Evolutionary conservation across 2,888 invertebrate genomes (phyloP).

Genomic region (Kuschelorhynchus macadamiae): DNA sequence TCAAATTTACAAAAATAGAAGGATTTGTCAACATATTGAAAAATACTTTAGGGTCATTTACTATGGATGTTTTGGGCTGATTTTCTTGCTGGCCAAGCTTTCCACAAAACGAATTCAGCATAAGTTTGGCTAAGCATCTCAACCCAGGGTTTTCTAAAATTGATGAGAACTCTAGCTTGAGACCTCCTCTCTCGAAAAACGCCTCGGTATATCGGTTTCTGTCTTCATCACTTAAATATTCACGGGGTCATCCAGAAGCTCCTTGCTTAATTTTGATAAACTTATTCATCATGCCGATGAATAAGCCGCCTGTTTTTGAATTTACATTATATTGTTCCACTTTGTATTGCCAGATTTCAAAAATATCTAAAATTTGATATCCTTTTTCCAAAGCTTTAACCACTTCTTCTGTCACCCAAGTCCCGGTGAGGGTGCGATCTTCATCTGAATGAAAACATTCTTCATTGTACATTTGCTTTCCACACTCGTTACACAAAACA

Average conservation of each 20-base stretch:
- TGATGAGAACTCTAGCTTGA: not conserved
- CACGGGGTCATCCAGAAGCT: no score
- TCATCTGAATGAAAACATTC: conserved; percentile 32
- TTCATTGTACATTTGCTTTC: conserved; percentile 48
- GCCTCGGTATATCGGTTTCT: no score
- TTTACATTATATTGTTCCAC: conserved; percentile 54
- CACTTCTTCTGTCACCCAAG: conserved; percentile 57
- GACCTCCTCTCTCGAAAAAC: no score
- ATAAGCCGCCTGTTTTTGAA: conserved; percentile 6
- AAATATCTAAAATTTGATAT: conserved; percentile 29
- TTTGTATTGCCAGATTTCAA: conserved; percentile 12
- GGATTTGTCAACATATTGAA: conserved; percentile 31
- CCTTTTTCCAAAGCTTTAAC: conserved; percentile 55
- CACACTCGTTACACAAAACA: conserved; percentile 60
- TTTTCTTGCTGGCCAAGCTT: conserved; percentile 50
- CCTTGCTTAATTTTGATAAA: conserved; percentile 53
- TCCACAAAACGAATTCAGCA: conserved; percentile 9
- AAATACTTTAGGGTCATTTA: conserved; percentile 14
- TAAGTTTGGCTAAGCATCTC: conserved; percentile 1
- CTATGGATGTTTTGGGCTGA: conserved; percentile 39
- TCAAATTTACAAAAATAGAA: conserved; percentile 18
- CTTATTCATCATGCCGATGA: conserved; percentile 60
- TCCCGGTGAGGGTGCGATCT: conserved; percentile 2
- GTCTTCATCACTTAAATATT: no score
- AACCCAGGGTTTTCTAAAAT: conserved; percentile 41